Base-by-base conservation (phyloP, 2,797 vertebrate genomes). In the Hozukius guyotensis region DNA sequence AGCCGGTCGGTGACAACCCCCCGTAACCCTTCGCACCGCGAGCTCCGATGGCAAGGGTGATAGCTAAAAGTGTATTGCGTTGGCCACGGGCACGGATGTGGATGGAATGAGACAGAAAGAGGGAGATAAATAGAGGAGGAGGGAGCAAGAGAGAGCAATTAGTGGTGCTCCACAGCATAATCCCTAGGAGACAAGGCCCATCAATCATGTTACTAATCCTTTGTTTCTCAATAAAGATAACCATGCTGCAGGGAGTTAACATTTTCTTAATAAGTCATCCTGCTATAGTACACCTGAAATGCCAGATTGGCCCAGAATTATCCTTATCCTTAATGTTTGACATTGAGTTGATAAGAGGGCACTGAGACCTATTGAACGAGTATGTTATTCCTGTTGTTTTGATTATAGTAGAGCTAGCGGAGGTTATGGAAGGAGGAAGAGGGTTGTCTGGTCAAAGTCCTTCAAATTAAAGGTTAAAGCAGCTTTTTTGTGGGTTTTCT, bases 171-270 rank as follows among this genome's bases (percentile, higher is more conserved):
- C 89, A 81, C 92, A 89, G 91, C 86, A 72, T 92, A 92, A 93
- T 93, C 93, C 94, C 94, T 88, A 1, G 70, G 90, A 94, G 94
- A 94, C 94, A 83, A 85, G 90, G 82, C 89, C 93, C 92, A 95
- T 95, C 94, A 94, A 93, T 95, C 94, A 94, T 77, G 79, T 60
- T 86, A 84, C 90, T 94, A 93, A 94, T 93, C 92, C 92, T 93
- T 93, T 94, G 92, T 93, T 94, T 93, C 91, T 92, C 92, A 87
- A 92, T 92, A 90, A 93, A 94, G 94, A 94, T 94, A 94, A 95
- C 92, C 86, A 78, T 71, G 91, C 92, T 93, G 88, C 81, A 82
- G 92, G 93, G 93, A 93, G 89, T 91, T 93, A 92, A 93, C 93
- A 92, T 92, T 93, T 91, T 89, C 92, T 93, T 94, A 89, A 93